Evolutionary conservation across 2,797 vertebrate genomes (phyloP).

Genomic region (Astyanax mexicanus): DNA sequence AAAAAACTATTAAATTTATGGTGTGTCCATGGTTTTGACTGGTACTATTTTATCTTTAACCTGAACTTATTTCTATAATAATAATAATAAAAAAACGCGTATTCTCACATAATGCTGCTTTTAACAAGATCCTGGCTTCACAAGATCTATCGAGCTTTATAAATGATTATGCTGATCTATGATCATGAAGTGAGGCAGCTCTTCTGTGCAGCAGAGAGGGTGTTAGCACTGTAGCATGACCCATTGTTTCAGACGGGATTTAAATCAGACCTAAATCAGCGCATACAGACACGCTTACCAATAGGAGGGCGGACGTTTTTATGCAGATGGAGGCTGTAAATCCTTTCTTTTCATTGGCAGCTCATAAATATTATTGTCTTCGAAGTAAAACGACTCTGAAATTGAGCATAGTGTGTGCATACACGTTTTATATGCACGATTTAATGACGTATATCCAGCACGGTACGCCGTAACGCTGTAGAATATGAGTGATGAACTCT

Average conservation of each 20-base stretch:
- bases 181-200: constrained; percentile 51
- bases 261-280: constrained; percentile 58
- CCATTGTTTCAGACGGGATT: constrained; percentile 43
- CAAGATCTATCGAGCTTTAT: neutral
- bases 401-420: constrained; percentile 66
- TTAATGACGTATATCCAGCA: constrained; percentile 57
- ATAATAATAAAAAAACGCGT: too few relatives aligned
- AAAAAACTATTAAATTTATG: too few relatives aligned
- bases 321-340: constrained; percentile 74
- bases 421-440: constrained; percentile 61
- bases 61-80: too few relatives aligned
- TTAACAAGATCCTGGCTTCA: too few relatives aligned
- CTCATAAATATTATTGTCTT: constrained; percentile 74
- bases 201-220: constrained; percentile 58
- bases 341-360: constrained; percentile 64
- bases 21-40: too few relatives aligned
- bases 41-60: too few relatives aligned
- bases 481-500: constrained; percentile 71
- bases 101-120: too few relatives aligned
- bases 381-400: constrained; percentile 68
- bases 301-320: constrained; percentile 61
- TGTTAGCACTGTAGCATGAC: constrained; percentile 57
- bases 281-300: constrained; percentile 25
- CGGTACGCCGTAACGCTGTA: constrained; percentile 62
- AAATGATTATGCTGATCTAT: neutral